phyloP scores from a whole-genome alignment of 2,888 invertebrate species.

The Drosophila emarginata region DNA sequence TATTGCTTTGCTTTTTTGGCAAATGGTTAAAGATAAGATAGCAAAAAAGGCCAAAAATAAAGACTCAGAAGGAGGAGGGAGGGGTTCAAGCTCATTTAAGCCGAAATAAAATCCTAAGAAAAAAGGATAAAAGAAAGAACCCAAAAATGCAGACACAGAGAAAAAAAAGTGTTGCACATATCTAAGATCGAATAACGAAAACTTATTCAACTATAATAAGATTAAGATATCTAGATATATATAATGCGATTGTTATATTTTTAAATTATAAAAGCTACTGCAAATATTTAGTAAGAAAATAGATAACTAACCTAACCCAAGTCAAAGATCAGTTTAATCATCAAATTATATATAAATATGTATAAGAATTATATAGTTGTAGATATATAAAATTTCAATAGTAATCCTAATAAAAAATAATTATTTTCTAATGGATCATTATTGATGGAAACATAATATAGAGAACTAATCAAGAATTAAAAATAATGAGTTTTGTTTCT shows the following conservation, averaged over 20 bases:
- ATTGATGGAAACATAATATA: too few relatives aligned
- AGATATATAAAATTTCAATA: too few relatives aligned
- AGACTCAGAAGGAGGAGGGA: neutral
- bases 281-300: too few relatives aligned
- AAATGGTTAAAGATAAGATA: constrained; percentile 34
- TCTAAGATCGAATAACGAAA: neutral
- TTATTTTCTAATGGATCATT: too few relatives aligned
- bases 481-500: too few relatives aligned
- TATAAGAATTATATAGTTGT: too few relatives aligned
- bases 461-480: too few relatives aligned
- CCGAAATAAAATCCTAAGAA: neutral
- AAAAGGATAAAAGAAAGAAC: neutral
- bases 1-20: constrained; percentile 6
- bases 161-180: neutral
- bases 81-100: constrained; percentile 12
- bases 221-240: neutral
- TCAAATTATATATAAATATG: too few relatives aligned
- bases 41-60: constrained; percentile 8
- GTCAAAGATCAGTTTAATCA: too few relatives aligned
- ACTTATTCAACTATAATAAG: neutral
- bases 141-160: neutral
- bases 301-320: too few relatives aligned
- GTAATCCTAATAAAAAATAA: too few relatives aligned
- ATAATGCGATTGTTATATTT: neutral
- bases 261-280: neutral